These are phyloP conservation scores for Lampris incognitus DNA, from an alignment of 2,113 vertebrate species.

Conservation along the genomic window DNA sequence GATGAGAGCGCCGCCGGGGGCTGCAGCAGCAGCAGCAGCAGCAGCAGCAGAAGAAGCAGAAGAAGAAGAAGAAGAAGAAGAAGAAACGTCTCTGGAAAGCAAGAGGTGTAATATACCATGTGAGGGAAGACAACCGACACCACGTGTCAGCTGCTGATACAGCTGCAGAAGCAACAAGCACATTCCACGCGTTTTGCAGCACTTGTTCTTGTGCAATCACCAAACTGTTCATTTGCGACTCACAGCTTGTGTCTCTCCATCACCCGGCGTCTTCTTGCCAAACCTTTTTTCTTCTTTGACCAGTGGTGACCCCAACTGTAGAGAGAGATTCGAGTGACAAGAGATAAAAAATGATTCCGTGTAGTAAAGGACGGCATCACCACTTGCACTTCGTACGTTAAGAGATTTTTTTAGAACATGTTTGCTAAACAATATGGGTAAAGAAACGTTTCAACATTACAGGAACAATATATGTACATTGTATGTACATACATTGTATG, in stretches of 20 bases:
- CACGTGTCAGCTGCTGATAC: conserved; percentile 5
- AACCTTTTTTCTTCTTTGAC: neutral
- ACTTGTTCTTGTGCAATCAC: neutral
- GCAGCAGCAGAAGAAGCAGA: neutral
- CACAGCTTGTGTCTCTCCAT: neutral
- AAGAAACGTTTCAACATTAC: no score
- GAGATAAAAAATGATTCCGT: no score
- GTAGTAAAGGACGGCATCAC: no score
- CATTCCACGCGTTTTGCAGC: neutral
- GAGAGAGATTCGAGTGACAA: neutral
- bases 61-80: conserved; percentile 15
- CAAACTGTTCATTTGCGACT: neutral
- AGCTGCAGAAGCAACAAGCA: neutral
- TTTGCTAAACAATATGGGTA: no score
- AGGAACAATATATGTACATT: no score
- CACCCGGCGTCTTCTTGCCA: neutral
- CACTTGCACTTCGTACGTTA: no score
- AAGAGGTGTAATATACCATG: conserved; percentile 32
- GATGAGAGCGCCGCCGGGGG: conserved; percentile 57
- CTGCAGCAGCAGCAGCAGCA: neutral
- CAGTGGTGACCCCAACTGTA: neutral
- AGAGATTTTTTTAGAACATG: no score
- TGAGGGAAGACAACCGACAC: conserved; percentile 27
- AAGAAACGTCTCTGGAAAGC: conserved; percentile 32
- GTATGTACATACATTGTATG: no score